Conservation (phyloP, 2,797 vertebrate species). For the Stomatorhinus walkeri region DNA sequence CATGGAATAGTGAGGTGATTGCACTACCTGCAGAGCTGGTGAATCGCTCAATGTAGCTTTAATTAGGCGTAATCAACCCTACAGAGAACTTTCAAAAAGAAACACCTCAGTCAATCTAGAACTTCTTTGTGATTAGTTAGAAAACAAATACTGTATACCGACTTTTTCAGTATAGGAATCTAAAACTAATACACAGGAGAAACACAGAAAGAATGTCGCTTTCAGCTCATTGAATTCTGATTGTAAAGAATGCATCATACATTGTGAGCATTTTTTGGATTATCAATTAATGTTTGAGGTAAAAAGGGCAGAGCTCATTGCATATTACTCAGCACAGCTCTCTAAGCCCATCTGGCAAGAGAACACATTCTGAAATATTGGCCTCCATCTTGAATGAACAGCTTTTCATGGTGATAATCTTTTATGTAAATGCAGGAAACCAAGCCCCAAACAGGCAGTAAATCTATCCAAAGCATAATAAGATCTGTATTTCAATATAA, state of each 20-base stretch:
- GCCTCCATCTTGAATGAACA: constrained; percentile 1
- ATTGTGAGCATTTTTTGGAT: background rate
- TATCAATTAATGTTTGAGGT: background rate
- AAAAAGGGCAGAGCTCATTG: background rate
- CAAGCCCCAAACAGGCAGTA: background rate
- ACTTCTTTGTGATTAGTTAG: background rate
- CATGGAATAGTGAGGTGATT: background rate
- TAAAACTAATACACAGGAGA: background rate
- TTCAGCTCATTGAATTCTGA: background rate
- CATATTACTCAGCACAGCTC: background rate
- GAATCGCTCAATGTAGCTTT: background rate
- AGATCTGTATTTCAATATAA: background rate
- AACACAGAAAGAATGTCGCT: background rate
- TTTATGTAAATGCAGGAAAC: background rate
- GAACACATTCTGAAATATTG: background rate
- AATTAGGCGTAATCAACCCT: background rate
- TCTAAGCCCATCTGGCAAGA: background rate
- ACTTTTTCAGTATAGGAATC: background rate
- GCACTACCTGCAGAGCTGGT: background rate
- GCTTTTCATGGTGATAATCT: constrained; percentile 2
- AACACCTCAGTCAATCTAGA: background rate
- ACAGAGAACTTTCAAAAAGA: background rate
- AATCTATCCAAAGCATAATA: background rate
- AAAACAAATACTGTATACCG: background rate
- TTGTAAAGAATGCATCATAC: background rate